Percentiles rank a stretch among this genome's conserved stretches.
Conservation (phyloP, 2,888 invertebrate species). For the Meiosimyza platycephala region DNA sequence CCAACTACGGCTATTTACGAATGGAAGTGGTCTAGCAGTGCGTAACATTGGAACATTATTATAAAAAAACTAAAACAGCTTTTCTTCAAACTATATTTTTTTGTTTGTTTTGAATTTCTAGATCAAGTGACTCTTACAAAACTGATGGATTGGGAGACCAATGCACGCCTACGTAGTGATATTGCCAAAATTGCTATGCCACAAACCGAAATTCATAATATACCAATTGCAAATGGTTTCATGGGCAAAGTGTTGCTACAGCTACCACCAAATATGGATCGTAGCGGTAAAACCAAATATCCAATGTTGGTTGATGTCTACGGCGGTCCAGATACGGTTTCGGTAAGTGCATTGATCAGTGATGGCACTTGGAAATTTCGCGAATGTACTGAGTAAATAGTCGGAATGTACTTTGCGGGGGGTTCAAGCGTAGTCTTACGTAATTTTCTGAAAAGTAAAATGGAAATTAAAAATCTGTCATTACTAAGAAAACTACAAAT, state of each 20-base stretch:
- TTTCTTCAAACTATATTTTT: not conserved
- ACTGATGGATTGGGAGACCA: constrained; percentile 75
- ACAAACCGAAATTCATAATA: constrained; percentile 71
- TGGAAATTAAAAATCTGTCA: no score
- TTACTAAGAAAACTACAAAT: no score
- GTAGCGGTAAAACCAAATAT: constrained; percentile 76
- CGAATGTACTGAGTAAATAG: no score
- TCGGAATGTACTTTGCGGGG: no score
- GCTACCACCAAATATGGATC: constrained; percentile 78
- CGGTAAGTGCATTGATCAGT: constrained; percentile 71
- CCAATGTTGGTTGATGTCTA: constrained; percentile 90
- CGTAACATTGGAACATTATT: constrained; percentile 34
- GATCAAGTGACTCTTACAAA: constrained; percentile 57
- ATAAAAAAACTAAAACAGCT: not conserved
- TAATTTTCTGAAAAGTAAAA: no score
- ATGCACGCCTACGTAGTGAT: constrained; percentile 70
- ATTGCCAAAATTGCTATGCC: constrained; percentile 71
- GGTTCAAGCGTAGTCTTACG: no score
- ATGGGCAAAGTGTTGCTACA: constrained; percentile 80
- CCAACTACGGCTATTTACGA: constrained; percentile 77
- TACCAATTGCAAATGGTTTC: constrained; percentile 74
- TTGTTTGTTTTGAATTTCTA: constrained; percentile 37
- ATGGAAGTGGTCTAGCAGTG: constrained; percentile 58
- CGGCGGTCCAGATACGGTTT: constrained; percentile 90
- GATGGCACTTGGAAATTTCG: no score